Evolutionary conservation across 2,888 invertebrate species (phyloP).

Genomic region (Phytoseiulus persimilis): DNA sequence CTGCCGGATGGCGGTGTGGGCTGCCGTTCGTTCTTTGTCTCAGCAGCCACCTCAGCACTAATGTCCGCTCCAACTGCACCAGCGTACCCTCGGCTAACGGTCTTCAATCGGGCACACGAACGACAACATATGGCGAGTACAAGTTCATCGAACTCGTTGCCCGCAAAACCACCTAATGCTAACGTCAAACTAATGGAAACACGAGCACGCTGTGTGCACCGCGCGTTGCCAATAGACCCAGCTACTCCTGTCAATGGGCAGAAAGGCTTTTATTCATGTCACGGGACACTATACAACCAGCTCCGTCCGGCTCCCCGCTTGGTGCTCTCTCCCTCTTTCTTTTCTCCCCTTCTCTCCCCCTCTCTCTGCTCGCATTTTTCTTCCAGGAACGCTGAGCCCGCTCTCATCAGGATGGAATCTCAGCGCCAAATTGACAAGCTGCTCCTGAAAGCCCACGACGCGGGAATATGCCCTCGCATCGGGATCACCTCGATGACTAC

Average conservation of each 20-base stretch:
- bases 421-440: background rate
- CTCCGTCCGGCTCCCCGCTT: background rate
- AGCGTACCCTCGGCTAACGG: background rate
- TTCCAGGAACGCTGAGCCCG: background rate
- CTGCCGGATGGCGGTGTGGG: background rate
- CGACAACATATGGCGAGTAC: constrained; percentile 5
- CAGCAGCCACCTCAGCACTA: background rate
- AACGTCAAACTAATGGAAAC: constrained; percentile 5
- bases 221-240: background rate
- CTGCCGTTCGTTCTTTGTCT: background rate
- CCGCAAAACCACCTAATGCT: background rate
- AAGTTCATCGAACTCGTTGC: background rate
- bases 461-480: background rate
- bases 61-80: background rate
- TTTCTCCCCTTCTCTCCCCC: too few relatives aligned
- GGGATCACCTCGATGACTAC: background rate
- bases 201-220: background rate
- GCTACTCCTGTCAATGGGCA: background rate
- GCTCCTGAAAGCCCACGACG: background rate
- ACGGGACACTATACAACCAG: background rate
- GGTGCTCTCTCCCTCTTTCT: too few relatives aligned
- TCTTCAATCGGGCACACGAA: background rate
- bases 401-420: background rate
- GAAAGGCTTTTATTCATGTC: background rate
- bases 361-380: background rate